These are phyloP conservation scores for Andrena trimmerana DNA, from an alignment of 2,888 invertebrate genomes.

Conservation along the genomic window DNA sequence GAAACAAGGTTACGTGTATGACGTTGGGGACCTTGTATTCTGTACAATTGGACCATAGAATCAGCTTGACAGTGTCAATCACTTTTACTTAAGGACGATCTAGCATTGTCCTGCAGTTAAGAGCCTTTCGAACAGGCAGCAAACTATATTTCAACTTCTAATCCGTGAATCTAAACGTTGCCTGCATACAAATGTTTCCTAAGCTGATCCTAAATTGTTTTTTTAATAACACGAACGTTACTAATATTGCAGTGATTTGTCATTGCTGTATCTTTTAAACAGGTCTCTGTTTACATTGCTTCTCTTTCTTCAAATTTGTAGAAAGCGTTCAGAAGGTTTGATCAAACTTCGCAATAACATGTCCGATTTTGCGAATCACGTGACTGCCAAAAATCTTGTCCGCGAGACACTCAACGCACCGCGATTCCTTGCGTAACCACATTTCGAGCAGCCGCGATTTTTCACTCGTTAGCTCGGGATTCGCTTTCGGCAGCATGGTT, in stretches of 20 bases:
- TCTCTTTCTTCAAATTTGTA: no score
- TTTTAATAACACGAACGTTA: no score
- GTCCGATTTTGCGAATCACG: neutral
- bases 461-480: conserved; percentile 4
- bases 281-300: no score
- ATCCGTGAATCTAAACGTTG: neutral
- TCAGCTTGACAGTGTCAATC: conserved; percentile 7
- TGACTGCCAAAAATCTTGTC: neutral
- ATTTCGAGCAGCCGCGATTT: neutral
- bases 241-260: no score
- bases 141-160: neutral
- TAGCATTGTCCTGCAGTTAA: neutral
- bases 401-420: neutral
- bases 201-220: no score
- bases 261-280: no score
- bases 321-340: no score
- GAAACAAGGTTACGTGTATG: conserved; percentile 10
- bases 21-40: neutral
- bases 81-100: neutral
- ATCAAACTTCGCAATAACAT: no score
- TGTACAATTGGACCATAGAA: conserved; percentile 7
- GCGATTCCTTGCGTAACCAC: neutral
- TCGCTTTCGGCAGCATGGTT: neutral
- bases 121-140: neutral
- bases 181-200: no score